A percentile compares a stretch with the other conserved stretches of the same genome.
phyloP scores from a whole-genome alignment of 2,113 vertebrate genomes.

The Thalassarche chlororhynchos region DNA sequence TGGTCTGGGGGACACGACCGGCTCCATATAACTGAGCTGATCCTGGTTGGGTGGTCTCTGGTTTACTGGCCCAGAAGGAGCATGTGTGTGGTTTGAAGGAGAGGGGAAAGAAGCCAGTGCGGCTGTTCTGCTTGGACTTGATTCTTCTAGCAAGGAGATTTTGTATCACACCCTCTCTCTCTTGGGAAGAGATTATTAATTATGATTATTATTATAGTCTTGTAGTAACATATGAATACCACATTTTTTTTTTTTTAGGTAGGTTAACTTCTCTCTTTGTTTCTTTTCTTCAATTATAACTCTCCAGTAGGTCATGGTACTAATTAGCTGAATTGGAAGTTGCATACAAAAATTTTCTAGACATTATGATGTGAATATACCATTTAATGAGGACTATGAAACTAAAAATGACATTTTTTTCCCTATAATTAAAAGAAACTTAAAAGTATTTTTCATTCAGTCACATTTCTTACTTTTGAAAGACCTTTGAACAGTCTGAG shows the following conservation, averaged over 20 bases:
- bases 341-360: not conserved
- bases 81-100: not conserved
- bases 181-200: constrained; percentile 24
- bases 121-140: not conserved
- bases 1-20: not conserved
- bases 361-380: constrained; percentile 34
- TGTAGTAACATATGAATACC: constrained; percentile 15
- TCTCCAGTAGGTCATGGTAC: not conserved
- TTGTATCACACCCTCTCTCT: not conserved
- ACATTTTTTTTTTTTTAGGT: not conserved
- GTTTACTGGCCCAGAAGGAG: not conserved
- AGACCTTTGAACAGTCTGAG: not conserved
- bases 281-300: constrained; percentile 35
- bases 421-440: constrained; percentile 32
- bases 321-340: constrained; percentile 38
- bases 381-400: constrained; percentile 47
- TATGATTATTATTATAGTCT: constrained; percentile 33
- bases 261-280: constrained; percentile 25
- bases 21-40: not conserved
- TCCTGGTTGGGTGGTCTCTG: not conserved
- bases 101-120: not conserved
- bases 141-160: not conserved
- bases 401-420: constrained; percentile 19
- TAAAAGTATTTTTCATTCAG: constrained; percentile 1
- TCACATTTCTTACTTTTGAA: constrained; percentile 38